Conservation (phyloP, 2,797 vertebrate species). For the Todus mexicanus region DNA sequence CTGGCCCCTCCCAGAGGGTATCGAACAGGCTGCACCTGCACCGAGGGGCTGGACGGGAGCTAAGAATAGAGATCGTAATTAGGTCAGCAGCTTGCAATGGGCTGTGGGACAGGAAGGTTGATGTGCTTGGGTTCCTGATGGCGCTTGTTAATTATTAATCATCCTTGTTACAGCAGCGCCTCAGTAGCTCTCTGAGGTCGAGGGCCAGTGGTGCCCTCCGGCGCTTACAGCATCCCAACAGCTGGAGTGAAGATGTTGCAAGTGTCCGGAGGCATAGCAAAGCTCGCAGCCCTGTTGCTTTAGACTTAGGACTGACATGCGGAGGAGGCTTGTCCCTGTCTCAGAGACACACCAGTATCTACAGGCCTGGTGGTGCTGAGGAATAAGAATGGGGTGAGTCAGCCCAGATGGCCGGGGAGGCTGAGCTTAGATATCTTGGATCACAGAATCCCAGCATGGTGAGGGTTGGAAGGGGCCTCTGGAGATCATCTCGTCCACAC, state of each 20-base stretch:
- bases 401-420: background rate
- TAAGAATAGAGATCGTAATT: background rate
- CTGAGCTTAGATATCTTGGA: background rate
- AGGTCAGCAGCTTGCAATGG: background rate
- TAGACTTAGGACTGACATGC: background rate
- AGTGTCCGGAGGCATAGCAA: background rate
- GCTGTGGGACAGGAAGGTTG: background rate
- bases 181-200: background rate
- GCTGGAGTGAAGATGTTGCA: background rate
- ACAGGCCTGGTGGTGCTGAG: background rate
- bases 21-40: background rate
- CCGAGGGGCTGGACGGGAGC: background rate
- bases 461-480: background rate
- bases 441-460: background rate
- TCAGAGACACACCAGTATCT: background rate
- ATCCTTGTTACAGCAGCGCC: background rate
- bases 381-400: background rate
- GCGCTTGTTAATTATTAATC: slow-evolving; percentile 46
- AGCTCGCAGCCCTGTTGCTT: background rate
- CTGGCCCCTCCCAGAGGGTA: background rate
- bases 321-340: background rate
- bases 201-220: background rate
- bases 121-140: slow-evolving; percentile 1
- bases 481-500: background rate
- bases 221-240: background rate